A percentile compares a stretch with the other conserved stretches of the same genome.
phyloP scores from a whole-genome alignment of 2,113 vertebrate genomes.

The Siniperca knerii region DNA sequence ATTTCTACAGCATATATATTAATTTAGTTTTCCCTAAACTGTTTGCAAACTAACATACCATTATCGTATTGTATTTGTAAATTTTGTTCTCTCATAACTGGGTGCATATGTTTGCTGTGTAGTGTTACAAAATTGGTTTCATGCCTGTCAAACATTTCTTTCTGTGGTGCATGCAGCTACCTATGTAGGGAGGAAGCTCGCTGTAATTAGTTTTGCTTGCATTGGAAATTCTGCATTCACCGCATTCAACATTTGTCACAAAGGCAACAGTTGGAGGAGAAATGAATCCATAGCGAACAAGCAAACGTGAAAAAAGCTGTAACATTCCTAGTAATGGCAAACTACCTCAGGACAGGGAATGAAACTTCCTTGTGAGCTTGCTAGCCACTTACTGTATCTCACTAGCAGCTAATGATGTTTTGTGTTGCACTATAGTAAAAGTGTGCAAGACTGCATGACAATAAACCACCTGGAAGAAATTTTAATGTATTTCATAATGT shows the following conservation, averaged over 20 bases:
- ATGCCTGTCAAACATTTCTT: slow-evolving; percentile 22
- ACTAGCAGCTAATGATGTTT: slow-evolving; percentile 37
- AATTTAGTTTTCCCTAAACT: neutral
- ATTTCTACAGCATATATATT: neutral
- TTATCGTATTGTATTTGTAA: neutral
- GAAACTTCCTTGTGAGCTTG: neutral
- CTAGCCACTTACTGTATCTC: slow-evolving; percentile 15
- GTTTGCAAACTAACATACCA: neutral
- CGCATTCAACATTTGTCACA: slow-evolving; percentile 41
- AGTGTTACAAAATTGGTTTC: slow-evolving; percentile 5
- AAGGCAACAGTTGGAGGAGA: slow-evolving; percentile 30
- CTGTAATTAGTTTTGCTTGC: slow-evolving; percentile 48
- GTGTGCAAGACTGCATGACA: slow-evolving; percentile 14
- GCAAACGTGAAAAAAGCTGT: slow-evolving; percentile 9
- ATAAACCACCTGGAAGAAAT: neutral
- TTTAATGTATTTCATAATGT: neutral
- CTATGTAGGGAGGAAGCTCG: neutral
- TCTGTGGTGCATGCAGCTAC: slow-evolving; percentile 6
- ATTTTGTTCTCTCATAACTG: neutral
- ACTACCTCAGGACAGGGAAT: neutral
- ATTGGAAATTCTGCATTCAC: slow-evolving; percentile 14
- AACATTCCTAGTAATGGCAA: slow-evolving; percentile 23
- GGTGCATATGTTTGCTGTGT: slow-evolving; percentile 10
- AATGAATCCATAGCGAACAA: slow-evolving; percentile 5
- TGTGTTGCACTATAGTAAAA: slow-evolving; percentile 4